phyloP scores from a whole-genome alignment of 2,113 vertebrate genomes.

The cat (Felis catus) region F.catus_Fca126_mat1.0 CM031426.1:58903501-58904000 shows the following conservation, averaged over 20 bases:
- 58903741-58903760: accelerated
- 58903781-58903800: no score
- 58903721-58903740: no score
- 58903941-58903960: background rate
- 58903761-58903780: accelerated
- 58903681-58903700: background rate
- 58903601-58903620: accelerated
- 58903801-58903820: no score
- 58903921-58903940: background rate
- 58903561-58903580: background rate
- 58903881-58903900: accelerated
- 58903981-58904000: accelerated
- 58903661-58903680: background rate
- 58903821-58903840: no score
- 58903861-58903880: background rate
- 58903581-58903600: background rate
- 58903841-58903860: accelerated
- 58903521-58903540: background rate
- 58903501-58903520: background rate
- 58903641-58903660: background rate
- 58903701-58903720: accelerated
- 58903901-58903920: background rate
- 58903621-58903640: accelerated
- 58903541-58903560: no score
- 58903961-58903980: background rate